Conservation (phyloP, 2,888 invertebrate genomes). For the Eulithis testata region DNA sequence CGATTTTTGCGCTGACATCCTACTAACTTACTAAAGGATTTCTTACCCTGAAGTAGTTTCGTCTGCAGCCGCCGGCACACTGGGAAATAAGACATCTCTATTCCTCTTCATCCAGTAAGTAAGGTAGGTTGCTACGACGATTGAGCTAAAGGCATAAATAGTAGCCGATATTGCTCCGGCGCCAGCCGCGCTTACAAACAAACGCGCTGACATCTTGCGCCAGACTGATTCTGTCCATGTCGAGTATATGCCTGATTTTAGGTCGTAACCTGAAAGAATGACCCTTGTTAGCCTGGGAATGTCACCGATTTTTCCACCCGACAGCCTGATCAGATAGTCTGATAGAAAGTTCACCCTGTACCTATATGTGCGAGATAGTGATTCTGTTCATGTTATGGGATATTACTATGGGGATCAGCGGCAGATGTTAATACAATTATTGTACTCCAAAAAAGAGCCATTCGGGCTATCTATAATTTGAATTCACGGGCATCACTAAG, state of each 20-base stretch:
- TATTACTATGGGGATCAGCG: too few relatives aligned
- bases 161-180: slow-evolving; percentile 65
- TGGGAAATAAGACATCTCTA: slow-evolving; percentile 53
- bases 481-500: too few relatives aligned
- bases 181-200: slow-evolving; percentile 90
- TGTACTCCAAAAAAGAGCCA: too few relatives aligned
- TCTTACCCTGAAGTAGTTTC: slow-evolving; percentile 62
- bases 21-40: not conserved
- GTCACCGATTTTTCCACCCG: too few relatives aligned
- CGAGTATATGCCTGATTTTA: slow-evolving; percentile 90
- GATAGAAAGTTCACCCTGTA: too few relatives aligned
- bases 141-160: slow-evolving; percentile 53
- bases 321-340: too few relatives aligned
- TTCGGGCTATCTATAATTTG: too few relatives aligned
- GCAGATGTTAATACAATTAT: too few relatives aligned
- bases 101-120: slow-evolving; percentile 66
- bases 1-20: too few relatives aligned
- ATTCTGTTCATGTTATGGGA: too few relatives aligned
- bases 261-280: slow-evolving; percentile 87
- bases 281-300: too few relatives aligned
- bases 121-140: slow-evolving; percentile 56
- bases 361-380: too few relatives aligned
- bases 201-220: slow-evolving; percentile 88
- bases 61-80: slow-evolving; percentile 44
- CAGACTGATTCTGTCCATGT: slow-evolving; percentile 96